Evolutionary conservation across 37 sponge, comb jelly and placozoan genomes (phyloP).

Genomic region (Oopsacas minuta): DNA sequence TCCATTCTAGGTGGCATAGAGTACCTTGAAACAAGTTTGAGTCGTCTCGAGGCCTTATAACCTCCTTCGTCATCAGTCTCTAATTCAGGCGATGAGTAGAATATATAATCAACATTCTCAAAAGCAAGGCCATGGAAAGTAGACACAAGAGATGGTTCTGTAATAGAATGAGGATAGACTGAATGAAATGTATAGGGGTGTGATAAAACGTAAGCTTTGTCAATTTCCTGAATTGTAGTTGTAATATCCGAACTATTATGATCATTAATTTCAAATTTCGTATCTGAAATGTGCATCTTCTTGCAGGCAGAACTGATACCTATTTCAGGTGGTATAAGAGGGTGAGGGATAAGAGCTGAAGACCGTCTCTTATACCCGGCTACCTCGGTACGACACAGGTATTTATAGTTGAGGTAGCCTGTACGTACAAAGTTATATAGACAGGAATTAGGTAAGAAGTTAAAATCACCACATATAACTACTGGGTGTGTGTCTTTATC

Average conservation of each 20-base stretch:
- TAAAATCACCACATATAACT: slow-evolving; percentile 78
- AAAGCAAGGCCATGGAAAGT: slow-evolving; percentile 39
- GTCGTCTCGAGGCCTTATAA: neutral
- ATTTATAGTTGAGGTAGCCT: slow-evolving; percentile 51
- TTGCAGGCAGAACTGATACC: slow-evolving; percentile 39
- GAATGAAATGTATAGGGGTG: slow-evolving; percentile 43
- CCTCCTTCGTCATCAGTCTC: neutral
- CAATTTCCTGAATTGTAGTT: neutral
- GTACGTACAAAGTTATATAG: slow-evolving; percentile 46
- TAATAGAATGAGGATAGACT: slow-evolving; percentile 29
- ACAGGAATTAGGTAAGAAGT: slow-evolving; percentile 52
- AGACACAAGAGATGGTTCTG: slow-evolving; percentile 33
- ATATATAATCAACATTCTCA: slow-evolving; percentile 75
- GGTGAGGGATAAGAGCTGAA: slow-evolving; percentile 30
- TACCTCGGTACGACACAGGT: slow-evolving; percentile 33
- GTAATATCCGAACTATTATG: neutral
- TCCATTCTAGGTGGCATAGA: slow-evolving; percentile 36
- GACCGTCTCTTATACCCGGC: slow-evolving; percentile 36
- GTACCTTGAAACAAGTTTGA: slow-evolving; percentile 31
- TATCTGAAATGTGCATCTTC: neutral
- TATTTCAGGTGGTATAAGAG: slow-evolving; percentile 37
- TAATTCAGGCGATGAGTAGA: slow-evolving; percentile 19
- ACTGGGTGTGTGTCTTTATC: slow-evolving; percentile 23
- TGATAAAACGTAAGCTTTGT: slow-evolving; percentile 22
- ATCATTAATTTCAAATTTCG: neutral